Conservation (phyloP, 2,113 vertebrate genomes). For the Bombycilla garrulus region DNA sequence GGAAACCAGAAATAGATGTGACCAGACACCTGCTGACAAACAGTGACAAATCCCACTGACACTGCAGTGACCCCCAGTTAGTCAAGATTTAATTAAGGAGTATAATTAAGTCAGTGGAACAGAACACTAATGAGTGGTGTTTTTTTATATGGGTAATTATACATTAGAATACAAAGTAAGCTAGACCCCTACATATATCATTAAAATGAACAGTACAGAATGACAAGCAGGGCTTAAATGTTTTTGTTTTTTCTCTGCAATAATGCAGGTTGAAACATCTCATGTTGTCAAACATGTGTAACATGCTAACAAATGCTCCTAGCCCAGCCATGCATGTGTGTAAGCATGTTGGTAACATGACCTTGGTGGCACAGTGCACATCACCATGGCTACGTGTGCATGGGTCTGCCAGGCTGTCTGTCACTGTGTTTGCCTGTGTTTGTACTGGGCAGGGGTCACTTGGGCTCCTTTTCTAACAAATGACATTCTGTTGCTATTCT, state of each 20-base stretch:
- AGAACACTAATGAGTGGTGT: constrained; percentile 79
- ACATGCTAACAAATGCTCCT: not conserved
- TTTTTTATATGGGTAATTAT: constrained; percentile 77
- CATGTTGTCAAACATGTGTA: not conserved
- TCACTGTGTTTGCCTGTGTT: not conserved
- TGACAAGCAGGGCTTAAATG: constrained; percentile 21
- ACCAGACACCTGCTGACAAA: constrained; percentile 89
- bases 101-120: constrained; percentile 86
- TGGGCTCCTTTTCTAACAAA: constrained; percentile 25
- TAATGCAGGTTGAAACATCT: not conserved
- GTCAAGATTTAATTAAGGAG: constrained; percentile 85
- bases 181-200: constrained; percentile 58
- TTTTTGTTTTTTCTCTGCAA: not conserved
- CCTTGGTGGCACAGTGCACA: not conserved
- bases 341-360: not conserved
- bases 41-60: constrained; percentile 83
- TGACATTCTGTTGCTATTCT: constrained; percentile 50
- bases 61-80: constrained; percentile 80
- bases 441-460: constrained; percentile 34
- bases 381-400: accelerated
- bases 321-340: not conserved
- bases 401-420: not conserved
- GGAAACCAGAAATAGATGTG: constrained; percentile 87
- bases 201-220: constrained; percentile 65
- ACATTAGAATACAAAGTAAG: constrained; percentile 72